phyloP scores from a whole-genome alignment of 2,888 invertebrate genomes.

The Steinernema carpocapsae region DNA sequence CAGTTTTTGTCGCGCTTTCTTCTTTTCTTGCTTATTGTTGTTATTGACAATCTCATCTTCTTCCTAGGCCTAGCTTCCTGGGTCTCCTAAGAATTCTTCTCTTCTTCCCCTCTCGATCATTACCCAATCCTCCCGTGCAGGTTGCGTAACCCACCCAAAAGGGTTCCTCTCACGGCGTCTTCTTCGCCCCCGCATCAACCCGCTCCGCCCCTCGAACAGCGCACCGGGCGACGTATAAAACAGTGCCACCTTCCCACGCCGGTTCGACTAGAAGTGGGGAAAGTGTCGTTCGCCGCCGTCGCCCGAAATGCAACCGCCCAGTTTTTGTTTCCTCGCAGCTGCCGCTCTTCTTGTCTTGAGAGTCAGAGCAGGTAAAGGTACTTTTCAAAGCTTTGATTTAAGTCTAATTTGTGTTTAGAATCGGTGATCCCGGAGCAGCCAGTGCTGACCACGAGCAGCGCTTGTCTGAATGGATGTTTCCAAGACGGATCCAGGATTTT shows the following conservation, averaged over 20 bases:
- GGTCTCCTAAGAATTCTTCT: background rate
- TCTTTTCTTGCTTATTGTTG: background rate
- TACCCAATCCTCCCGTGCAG: background rate
- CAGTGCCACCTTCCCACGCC: background rate
- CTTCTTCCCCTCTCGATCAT: background rate
- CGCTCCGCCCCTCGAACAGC: conserved; percentile 13
- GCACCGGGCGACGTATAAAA: background rate
- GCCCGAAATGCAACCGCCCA: conserved; percentile 13
- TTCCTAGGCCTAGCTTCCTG: background rate
- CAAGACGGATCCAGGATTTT: conserved; percentile 22
- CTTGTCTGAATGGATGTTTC: conserved; percentile 20
- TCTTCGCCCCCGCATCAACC: background rate
- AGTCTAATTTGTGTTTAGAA: background rate
- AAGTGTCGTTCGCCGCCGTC: conserved; percentile 11
- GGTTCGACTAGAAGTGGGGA: background rate
- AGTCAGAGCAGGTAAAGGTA: background rate
- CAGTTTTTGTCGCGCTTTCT: conserved; percentile 14
- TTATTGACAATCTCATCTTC: background rate
- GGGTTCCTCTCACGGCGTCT: background rate
- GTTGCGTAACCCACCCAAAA: background rate
- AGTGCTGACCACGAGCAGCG: background rate
- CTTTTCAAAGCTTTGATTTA: background rate
- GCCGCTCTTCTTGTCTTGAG: background rate
- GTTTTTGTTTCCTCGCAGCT: background rate
- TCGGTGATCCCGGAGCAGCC: conserved; percentile 21